A percentile compares a stretch with the other conserved stretches of the same genome.
phyloP scores from a whole-genome alignment of 2,797 vertebrate genomes.

The Myripristis jacobus region DNA sequence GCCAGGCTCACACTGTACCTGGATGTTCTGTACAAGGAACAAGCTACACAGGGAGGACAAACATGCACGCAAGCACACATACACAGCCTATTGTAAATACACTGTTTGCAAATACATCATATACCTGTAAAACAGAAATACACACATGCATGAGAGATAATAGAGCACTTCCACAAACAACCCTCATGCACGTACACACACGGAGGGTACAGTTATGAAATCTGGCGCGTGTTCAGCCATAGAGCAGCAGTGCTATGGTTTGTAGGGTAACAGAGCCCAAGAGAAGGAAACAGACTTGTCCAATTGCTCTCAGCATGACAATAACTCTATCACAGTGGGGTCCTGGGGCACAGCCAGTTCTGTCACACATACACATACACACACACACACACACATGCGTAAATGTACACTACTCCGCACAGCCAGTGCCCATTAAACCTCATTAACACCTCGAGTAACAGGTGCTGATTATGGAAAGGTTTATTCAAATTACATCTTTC shows the following conservation, averaged over 20 bases:
- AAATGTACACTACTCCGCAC: slow-evolving; percentile 38
- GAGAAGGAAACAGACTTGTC: slow-evolving; percentile 30
- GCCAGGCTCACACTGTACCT: slow-evolving; percentile 41
- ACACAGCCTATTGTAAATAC: not conserved
- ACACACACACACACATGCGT: slow-evolving; percentile 1
- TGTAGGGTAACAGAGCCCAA: slow-evolving; percentile 17
- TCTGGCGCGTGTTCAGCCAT: slow-evolving; percentile 33
- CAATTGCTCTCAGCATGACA: slow-evolving; percentile 53
- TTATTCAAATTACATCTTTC: slow-evolving; percentile 41
- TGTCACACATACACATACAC: too few relatives aligned
- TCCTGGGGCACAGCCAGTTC: slow-evolving; percentile 30
- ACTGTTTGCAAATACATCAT: not conserved
- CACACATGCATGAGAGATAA: not conserved
- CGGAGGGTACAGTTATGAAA: slow-evolving; percentile 61
- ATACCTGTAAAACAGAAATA: slow-evolving; percentile 24
- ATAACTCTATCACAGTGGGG: slow-evolving; percentile 53
- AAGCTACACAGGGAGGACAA: slow-evolving; percentile 6
- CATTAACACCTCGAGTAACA: slow-evolving; percentile 47
- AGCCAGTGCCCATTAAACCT: slow-evolving; percentile 58
- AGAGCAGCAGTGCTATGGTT: slow-evolving; percentile 19
- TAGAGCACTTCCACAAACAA: slow-evolving; percentile 3
- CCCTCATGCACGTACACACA: slow-evolving; percentile 1
- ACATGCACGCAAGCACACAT: slow-evolving; percentile 21
- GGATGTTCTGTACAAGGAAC: slow-evolving; percentile 37
- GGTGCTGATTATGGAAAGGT: slow-evolving; percentile 34